Conservation (phyloP, 2,113 vertebrate species). For the Rhagologus leucostigma region DNA sequence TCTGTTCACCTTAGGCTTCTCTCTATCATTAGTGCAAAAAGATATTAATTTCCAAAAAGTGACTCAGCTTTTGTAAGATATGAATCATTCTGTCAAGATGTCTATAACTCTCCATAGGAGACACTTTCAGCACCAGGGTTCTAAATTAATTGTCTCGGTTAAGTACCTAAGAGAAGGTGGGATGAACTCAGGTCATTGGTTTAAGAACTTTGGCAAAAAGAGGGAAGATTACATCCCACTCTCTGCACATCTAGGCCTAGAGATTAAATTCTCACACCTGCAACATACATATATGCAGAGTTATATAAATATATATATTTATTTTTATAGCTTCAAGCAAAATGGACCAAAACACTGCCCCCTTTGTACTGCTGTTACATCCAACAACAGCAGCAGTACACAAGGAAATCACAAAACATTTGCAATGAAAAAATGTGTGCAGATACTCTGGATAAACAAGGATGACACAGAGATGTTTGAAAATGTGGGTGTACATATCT, state of each 20-base stretch:
- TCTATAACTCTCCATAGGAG: not conserved
- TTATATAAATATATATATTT: not conserved
- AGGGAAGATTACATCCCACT: not conserved
- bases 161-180: not conserved
- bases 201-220: not conserved
- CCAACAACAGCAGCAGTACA: not conserved
- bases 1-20: not conserved
- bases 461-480: not conserved
- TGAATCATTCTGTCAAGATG: constrained; percentile 9
- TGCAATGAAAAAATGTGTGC: not conserved
- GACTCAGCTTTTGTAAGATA: not conserved
- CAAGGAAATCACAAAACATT: not conserved
- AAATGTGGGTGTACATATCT: not conserved
- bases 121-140: not conserved
- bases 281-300: not conserved
- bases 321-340: not conserved
- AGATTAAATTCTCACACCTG: not conserved
- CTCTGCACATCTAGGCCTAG: not conserved
- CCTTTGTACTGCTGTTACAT: not conserved
- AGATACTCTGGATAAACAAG: not conserved
- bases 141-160: not conserved
- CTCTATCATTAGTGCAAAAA: not conserved
- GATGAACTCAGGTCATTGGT: not conserved
- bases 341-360: not conserved
- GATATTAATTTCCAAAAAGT: not conserved